A percentile compares a stretch with the other conserved stretches of the same genome.
phyloP scores from a whole-genome alignment of 2,113 vertebrate species.

The Astur gentilis region DNA sequence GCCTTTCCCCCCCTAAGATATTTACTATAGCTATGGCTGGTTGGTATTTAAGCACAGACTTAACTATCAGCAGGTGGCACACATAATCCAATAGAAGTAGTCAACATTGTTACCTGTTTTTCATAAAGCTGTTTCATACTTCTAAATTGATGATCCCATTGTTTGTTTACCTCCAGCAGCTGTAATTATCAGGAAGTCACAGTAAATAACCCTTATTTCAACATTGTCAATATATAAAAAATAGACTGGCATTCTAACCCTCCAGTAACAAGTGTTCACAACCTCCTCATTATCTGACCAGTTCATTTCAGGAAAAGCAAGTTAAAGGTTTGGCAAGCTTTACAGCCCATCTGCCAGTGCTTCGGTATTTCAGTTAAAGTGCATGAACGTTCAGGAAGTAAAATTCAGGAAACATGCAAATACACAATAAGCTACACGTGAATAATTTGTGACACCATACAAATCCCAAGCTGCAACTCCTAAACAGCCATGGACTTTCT shows the following conservation, averaged over 20 bases:
- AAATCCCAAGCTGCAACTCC: not conserved
- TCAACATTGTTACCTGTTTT: constrained; percentile 66
- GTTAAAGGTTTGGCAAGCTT: not conserved
- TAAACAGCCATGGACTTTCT: not conserved
- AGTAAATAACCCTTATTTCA: constrained; percentile 10
- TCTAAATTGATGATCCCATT: constrained; percentile 76
- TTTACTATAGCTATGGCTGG: not conserved
- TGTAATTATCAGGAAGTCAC: constrained; percentile 58
- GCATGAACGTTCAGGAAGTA: not conserved
- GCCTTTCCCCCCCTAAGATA: not conserved
- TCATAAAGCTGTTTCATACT: constrained; percentile 73
- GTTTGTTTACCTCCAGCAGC: constrained; percentile 77
- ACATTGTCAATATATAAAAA: not conserved
- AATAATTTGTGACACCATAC: not conserved
- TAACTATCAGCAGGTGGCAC: not conserved
- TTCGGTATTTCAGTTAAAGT: not conserved
- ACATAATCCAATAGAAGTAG: not conserved
- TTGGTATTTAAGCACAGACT: not conserved
- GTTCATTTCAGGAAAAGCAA: not conserved
- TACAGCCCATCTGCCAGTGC: not conserved
- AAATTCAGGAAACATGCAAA: not conserved
- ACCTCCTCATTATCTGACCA: not conserved
- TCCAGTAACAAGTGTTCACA: not conserved
- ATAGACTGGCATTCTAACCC: not conserved
- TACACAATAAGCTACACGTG: not conserved